Percentiles rank a stretch among this genome's conserved stretches.
phyloP scores from a whole-genome alignment of 2,888 invertebrate species.

The Microctonus hyperodae region DNA sequence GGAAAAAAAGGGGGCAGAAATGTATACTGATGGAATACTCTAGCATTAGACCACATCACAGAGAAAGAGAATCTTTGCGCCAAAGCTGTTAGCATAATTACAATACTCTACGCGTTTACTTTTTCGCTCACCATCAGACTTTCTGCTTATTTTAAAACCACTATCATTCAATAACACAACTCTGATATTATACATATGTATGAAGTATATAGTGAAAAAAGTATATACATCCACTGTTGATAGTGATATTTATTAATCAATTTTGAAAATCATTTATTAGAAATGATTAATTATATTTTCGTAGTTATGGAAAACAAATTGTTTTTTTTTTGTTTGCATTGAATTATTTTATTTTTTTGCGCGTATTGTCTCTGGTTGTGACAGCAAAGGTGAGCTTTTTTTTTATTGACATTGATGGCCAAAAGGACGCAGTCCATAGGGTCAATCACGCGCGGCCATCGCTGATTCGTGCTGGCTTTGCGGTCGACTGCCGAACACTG shows the following conservation, averaged over 20 bases:
- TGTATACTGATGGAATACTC: not conserved
- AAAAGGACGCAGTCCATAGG: not conserved
- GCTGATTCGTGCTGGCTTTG: constrained; percentile 45
- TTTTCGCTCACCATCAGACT: constrained; percentile 56
- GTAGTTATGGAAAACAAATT: no score
- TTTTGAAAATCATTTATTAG: no score
- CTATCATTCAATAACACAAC: no score
- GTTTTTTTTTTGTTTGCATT: not conserved
- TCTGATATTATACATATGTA: no score
- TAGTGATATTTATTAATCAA: no score
- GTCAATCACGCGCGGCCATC: constrained; percentile 24
- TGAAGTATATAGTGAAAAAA: no score
- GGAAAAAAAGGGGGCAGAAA: not conserved
- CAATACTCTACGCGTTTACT: constrained; percentile 59
- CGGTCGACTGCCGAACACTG: constrained; percentile 56
- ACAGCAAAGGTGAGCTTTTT: not conserved
- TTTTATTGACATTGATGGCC: not conserved
- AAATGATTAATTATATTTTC: no score
- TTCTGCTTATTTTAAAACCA: constrained; percentile 58
- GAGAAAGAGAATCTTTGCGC: not conserved
- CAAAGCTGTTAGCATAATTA: constrained; percentile 63
- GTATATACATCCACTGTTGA: no score
- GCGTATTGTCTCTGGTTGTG: no score
- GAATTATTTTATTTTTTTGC: constrained; percentile 6
- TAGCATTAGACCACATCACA: constrained; percentile 9